A percentile compares a stretch with the other conserved stretches of the same genome.
Conservation (phyloP, 1,140 invertebrate genomes). For the Gryllus bimaculatus region DNA sequence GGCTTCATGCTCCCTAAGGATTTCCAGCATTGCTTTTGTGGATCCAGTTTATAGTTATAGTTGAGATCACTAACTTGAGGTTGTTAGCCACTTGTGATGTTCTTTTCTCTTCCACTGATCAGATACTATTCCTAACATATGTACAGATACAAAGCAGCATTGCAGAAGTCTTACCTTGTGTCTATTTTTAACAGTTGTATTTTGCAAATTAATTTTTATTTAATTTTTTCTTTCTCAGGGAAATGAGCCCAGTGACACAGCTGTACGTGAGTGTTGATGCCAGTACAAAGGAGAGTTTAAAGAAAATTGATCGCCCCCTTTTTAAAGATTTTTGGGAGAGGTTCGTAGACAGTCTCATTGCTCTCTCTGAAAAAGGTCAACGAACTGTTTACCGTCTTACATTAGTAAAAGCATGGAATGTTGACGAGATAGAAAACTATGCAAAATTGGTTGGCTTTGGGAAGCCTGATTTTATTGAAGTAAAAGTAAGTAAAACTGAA, state of each 20-base stretch:
- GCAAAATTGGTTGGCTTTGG: slow-evolving; percentile 47
- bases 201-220: not conserved
- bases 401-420: slow-evolving; percentile 53
- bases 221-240: slow-evolving; percentile 24
- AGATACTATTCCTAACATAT: no score
- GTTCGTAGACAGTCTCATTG: slow-evolving; percentile 47
- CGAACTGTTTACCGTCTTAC: slow-evolving; percentile 56
- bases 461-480: slow-evolving; percentile 56
- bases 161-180: not conserved
- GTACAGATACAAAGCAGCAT: no score
- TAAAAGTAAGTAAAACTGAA: slow-evolving; percentile 39
- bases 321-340: slow-evolving; percentile 56
- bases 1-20: no score
- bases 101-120: no score
- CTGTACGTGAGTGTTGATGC: slow-evolving; percentile 58
- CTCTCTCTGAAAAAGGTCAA: slow-evolving; percentile 46
- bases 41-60: no score
- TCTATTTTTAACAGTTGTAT: no score
- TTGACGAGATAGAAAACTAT: slow-evolving; percentile 50
- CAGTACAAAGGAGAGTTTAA: slow-evolving; percentile 51
- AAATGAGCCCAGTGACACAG: slow-evolving; percentile 49
- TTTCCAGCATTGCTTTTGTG: no score
- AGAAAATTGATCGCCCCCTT: slow-evolving; percentile 53
- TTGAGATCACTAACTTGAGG: no score
- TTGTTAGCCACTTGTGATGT: no score